These are phyloP conservation scores for Spisula subtruncata DNA, from an alignment of 2,888 invertebrate species.

Conservation along the genomic window DNA sequence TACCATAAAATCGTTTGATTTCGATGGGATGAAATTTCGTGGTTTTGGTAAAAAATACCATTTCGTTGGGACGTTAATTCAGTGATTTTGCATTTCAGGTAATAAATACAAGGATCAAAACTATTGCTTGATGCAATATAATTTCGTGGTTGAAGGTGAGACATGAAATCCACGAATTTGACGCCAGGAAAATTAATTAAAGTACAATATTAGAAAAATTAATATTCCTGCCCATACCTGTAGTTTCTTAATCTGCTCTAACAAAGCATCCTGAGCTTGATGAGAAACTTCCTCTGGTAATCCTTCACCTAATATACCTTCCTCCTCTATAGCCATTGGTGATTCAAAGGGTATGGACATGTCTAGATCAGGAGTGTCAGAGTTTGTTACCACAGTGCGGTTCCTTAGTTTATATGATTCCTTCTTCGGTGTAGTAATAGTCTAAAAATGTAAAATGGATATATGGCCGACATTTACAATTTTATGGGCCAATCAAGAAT, in stretches of 20 bases:
- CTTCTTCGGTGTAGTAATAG: constrained; percentile 84
- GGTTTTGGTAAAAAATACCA: too few species aligned
- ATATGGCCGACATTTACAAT: neutral
- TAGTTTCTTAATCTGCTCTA: constrained; percentile 80
- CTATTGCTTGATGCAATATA: too few species aligned
- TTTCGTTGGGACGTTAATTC: too few species aligned
- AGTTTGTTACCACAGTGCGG: constrained; percentile 66
- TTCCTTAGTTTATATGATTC: constrained; percentile 76
- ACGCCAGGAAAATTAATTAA: too few species aligned
- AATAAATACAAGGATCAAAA: too few species aligned
- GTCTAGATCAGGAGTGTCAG: constrained; percentile 54
- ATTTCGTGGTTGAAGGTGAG: too few species aligned
- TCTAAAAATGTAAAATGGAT: constrained; percentile 68
- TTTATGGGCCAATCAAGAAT: too few species aligned
- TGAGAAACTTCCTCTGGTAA: constrained; percentile 74
- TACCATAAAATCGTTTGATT: too few species aligned
- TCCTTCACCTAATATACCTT: constrained; percentile 71
- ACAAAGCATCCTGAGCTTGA: constrained; percentile 78
- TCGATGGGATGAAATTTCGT: too few species aligned
- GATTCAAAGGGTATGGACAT: constrained; percentile 63
- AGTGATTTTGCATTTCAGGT: too few species aligned
- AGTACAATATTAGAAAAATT: too few species aligned
- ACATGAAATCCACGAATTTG: too few species aligned
- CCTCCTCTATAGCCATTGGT: constrained; percentile 43
- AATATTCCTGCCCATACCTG: constrained; percentile 66